Percentiles rank a stretch among this genome's conserved stretches.
Conservation (phyloP, 2,888 invertebrate genomes). For the Ellobium chinense region DNA sequence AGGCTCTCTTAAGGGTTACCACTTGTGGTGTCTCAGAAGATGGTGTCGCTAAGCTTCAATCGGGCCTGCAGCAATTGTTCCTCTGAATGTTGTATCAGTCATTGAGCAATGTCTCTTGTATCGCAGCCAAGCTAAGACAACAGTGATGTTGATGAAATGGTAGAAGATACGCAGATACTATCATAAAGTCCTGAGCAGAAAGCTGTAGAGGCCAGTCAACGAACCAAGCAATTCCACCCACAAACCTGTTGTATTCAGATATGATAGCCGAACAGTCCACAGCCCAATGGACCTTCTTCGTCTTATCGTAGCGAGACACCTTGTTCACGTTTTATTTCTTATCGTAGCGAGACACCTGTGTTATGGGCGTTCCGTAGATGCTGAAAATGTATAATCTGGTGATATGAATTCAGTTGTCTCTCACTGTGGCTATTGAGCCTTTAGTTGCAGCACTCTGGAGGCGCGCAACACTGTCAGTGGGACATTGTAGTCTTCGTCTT, state of each 20-base stretch:
- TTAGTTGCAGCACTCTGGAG: no score
- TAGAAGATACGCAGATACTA: constrained; percentile 17
- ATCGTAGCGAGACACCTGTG: constrained; percentile 6
- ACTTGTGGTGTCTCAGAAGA: background rate
- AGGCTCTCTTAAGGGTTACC: background rate
- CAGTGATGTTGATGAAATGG: background rate
- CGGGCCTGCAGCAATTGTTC: background rate
- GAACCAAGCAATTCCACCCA: constrained; percentile 50
- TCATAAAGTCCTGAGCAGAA: constrained; percentile 14
- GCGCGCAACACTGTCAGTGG: no score
- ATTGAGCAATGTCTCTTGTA: background rate
- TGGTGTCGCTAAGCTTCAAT: background rate
- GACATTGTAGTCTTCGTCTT: no score
- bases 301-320: no score
- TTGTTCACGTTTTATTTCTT: no score
- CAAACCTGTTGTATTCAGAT: constrained; percentile 40
- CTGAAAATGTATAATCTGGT: no score
- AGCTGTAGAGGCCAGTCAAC: constrained; percentile 35
- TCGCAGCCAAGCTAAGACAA: background rate
- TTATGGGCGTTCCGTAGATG: background rate
- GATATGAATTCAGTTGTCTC: no score
- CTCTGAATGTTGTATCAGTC: background rate
- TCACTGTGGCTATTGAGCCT: no score
- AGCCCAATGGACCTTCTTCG: background rate
- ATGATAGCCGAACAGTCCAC: constrained; percentile 31